Conservation (phyloP, 1,140 invertebrate species). For the Cydia fagiglandana region DNA sequence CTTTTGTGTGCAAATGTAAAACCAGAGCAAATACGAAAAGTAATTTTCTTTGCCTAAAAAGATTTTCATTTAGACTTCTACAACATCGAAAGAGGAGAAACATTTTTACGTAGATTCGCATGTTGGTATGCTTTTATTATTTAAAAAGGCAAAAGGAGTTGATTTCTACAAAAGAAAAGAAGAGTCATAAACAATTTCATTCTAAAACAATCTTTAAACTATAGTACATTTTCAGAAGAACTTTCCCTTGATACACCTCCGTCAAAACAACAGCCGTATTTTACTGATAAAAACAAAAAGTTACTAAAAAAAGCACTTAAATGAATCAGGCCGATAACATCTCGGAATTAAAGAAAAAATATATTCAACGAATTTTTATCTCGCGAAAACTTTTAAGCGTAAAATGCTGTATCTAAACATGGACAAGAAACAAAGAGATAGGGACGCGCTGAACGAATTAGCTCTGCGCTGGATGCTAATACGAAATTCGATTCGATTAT, state of each 20-base stretch:
- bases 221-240: background rate
- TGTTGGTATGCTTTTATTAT: too few relatives aligned
- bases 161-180: background rate
- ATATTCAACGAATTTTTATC: slow-evolving; percentile 62
- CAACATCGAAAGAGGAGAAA: too few relatives aligned
- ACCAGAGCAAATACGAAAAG: background rate
- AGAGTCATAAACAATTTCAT: slow-evolving; percentile 14
- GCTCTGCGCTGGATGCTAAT: slow-evolving; percentile 23
- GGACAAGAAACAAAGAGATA: slow-evolving; percentile 62
- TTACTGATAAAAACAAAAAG: slow-evolving; percentile 54
- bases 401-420: slow-evolving; percentile 49
- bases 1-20: background rate
- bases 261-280: slow-evolving; percentile 48
- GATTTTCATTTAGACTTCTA: too few relatives aligned
- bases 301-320: slow-evolving; percentile 58
- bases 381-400: slow-evolving; percentile 38
- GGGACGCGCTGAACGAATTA: slow-evolving; percentile 40
- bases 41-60: too few relatives aligned
- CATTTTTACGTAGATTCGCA: too few relatives aligned
- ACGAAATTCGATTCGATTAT: slow-evolving; percentile 13
- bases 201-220: background rate
- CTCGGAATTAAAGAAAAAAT: slow-evolving; percentile 52
- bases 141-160: too few relatives aligned
- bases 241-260: slow-evolving; percentile 15
- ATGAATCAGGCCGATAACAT: slow-evolving; percentile 71